These are phyloP conservation scores for Spicauda simplicius DNA, from an alignment of 2,888 invertebrate species.

Conservation along the genomic window DNA sequence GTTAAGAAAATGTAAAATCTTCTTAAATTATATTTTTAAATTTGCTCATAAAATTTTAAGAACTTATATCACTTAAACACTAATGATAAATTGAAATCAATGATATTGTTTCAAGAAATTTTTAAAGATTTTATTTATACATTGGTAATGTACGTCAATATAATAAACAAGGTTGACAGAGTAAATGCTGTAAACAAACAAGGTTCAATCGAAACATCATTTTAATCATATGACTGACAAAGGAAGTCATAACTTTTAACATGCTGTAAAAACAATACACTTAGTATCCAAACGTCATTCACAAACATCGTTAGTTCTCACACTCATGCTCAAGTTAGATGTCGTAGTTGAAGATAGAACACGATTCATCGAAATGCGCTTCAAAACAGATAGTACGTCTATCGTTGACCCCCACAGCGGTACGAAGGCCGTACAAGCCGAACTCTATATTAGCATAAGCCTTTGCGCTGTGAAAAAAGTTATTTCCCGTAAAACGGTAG, in stretches of 20 bases:
- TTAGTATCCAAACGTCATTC: conserved; percentile 40
- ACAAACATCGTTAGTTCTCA: conserved; percentile 40
- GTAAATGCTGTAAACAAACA: conserved; percentile 23
- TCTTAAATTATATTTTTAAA: too few relatives aligned
- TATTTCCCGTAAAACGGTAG: conserved; percentile 52
- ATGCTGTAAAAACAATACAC: conserved; percentile 25
- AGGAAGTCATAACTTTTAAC: not conserved
- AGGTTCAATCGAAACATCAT: conserved; percentile 13
- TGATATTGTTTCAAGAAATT: too few relatives aligned
- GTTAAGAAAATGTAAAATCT: too few relatives aligned
- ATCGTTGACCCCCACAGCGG: conserved; percentile 60
- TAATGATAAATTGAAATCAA: too few relatives aligned
- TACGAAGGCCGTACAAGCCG: conserved; percentile 60
- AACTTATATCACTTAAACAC: too few relatives aligned
- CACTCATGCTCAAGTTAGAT: conserved; percentile 9
- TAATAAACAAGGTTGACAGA: conserved; percentile 11
- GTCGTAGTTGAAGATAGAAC: conserved; percentile 19
- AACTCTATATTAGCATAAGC: conserved; percentile 70
- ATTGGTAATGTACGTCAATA: conserved; percentile 28
- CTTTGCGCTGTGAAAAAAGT: conserved; percentile 62
- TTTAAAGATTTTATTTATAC: not conserved
- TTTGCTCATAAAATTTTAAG: too few relatives aligned
- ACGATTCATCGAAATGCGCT: conserved; percentile 40
- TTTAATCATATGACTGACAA: conserved; percentile 7
- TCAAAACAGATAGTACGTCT: conserved; percentile 55